Evolutionary conservation across 1,140 invertebrate species (phyloP).

Genomic region (Stegodyphus dumicola): DNA sequence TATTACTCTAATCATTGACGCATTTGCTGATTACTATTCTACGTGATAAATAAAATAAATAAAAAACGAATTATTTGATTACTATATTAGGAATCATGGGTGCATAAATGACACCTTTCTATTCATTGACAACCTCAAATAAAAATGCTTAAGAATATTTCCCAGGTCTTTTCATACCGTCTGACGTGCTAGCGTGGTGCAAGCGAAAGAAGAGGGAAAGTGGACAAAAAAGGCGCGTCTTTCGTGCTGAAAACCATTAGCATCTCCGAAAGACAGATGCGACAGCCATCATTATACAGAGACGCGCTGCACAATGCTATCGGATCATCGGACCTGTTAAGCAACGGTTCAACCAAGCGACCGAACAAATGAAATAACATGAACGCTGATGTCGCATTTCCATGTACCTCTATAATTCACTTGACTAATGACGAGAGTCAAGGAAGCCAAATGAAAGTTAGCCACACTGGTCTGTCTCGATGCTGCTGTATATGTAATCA

Average conservation of each 20-base stretch:
- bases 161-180: not conserved
- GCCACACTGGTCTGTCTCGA: not conserved
- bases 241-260: constrained; percentile 39
- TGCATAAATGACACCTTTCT: no score
- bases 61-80: no score
- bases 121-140: no score
- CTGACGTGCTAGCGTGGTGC: not conserved
- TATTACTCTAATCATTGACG: no score
- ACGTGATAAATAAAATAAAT: no score
- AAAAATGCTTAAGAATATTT: not conserved
- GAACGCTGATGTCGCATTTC: constrained; percentile 22
- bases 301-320: constrained; percentile 35
- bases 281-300: constrained; percentile 30
- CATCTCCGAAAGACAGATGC: constrained; percentile 30
- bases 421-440: constrained; percentile 13
- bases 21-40: no score
- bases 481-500: no score
- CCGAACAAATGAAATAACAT: constrained; percentile 53
- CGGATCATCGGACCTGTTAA: constrained; percentile 26
- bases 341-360: constrained; percentile 7
- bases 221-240: constrained; percentile 8
- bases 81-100: no score
- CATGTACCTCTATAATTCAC: constrained; percentile 33
- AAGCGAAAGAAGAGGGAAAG: not conserved
- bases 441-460: constrained; percentile 9